phyloP scores from a whole-genome alignment of 1,140 invertebrate species.

The Teleopsis dalmanni region DNA sequence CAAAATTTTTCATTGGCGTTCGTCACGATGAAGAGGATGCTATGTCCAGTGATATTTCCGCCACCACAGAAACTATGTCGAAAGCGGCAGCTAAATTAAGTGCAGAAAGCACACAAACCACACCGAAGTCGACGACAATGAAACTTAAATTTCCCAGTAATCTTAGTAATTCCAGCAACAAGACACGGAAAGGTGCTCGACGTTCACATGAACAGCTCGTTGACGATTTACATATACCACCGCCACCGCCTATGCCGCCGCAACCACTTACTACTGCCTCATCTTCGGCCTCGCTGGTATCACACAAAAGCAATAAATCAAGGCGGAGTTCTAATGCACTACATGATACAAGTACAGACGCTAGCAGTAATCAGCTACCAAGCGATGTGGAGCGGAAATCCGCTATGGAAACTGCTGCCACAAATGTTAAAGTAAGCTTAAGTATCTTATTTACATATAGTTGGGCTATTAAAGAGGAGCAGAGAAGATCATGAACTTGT shows the following conservation, averaged over 20 bases:
- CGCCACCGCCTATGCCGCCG: conserved; percentile 30
- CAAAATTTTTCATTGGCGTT: conserved; percentile 41
- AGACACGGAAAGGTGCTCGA: not conserved
- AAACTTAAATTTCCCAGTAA: conserved; percentile 5
- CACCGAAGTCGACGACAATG: conserved; percentile 15
- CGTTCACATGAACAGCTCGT: not conserved
- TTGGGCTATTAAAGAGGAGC: not conserved
- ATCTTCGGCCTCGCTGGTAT: conserved; percentile 9
- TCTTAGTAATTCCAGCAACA: conserved; percentile 4
- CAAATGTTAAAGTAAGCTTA: conserved; percentile 8
- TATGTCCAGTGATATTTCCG: not conserved
- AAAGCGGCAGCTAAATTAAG: not conserved
- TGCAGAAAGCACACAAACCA: conserved; percentile 9
- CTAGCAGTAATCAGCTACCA: not conserved
- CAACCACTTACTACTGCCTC: conserved; percentile 16
- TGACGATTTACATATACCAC: conserved; percentile 17
- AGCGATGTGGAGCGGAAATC: not conserved
- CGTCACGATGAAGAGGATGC: conserved; percentile 21
- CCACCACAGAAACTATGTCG: no score
- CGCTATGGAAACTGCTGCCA: not conserved
- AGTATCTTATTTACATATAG: not conserved
- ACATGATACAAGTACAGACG: no score
- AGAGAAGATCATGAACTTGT: no score
- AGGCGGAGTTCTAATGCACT: conserved; percentile 9
- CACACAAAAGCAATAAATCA: conserved; percentile 4